Evolutionary conservation across 2,888 invertebrate genomes (phyloP).

Genomic region (Spodoptera picta): DNA sequence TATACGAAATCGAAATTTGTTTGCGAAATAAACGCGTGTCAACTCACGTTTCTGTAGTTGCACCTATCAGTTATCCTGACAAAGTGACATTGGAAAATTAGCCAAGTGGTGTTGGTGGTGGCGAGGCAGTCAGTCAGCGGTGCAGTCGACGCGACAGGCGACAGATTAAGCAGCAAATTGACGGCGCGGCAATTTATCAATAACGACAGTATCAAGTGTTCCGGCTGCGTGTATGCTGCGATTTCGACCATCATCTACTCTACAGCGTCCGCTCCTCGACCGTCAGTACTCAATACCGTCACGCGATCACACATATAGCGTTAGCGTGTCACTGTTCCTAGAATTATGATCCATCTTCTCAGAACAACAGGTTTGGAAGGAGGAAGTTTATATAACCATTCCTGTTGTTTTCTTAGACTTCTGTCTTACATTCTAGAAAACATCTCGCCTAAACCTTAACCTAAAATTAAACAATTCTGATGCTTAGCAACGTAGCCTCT

Average conservation of each 20-base stretch:
- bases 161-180: constrained; percentile 75
- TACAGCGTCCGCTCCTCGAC: constrained; percentile 53
- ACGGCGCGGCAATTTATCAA: constrained; percentile 85
- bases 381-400: constrained; percentile 24
- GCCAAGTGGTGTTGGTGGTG: constrained; percentile 49
- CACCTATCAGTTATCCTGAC: constrained; percentile 41
- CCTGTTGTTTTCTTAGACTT: constrained; percentile 27
- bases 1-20: background rate
- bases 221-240: constrained; percentile 75
- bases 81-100: constrained; percentile 71
- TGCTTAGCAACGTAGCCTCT: no score
- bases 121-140: constrained; percentile 58
- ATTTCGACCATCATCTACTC: constrained; percentile 76
- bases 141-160: constrained; percentile 63
- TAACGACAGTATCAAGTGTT: constrained; percentile 86
- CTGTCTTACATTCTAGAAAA: constrained; percentile 1
- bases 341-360: constrained; percentile 13
- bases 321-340: constrained; percentile 30
- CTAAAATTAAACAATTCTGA: no score
- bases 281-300: constrained; percentile 26
- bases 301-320: constrained; percentile 50
- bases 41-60: constrained; percentile 7
- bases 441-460: no score
- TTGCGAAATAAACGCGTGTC: background rate
- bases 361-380: constrained; percentile 15